Evolutionary conservation across 2,113 vertebrate species (phyloP).

Genomic region (Pangasianodon gigas): DNA sequence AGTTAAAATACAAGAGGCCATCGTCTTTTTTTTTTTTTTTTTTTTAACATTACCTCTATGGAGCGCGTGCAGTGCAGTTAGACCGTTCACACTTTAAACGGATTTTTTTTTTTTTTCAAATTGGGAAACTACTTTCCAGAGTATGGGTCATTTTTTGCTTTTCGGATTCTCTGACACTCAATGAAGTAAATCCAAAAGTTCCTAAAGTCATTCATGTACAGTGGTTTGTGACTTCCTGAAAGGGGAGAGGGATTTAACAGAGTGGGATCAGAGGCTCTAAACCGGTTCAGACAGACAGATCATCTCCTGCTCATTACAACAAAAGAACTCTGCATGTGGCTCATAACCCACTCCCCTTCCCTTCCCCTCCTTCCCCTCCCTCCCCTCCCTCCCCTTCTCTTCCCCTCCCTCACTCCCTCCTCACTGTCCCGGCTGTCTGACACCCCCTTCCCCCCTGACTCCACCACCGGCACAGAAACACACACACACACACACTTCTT

Average conservation of each 20-base stretch:
- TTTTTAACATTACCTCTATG: not conserved
- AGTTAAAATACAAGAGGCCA: too few species aligned
- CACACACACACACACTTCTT: not conserved
- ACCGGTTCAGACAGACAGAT: not conserved
- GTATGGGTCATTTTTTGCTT: not conserved
- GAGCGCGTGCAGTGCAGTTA: not conserved
- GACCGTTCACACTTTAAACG: not conserved
- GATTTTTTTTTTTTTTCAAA: not conserved
- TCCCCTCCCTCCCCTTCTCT: not conserved
- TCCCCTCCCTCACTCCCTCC: not conserved
- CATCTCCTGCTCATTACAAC: constrained; percentile 23
- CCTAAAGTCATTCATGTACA: not conserved
- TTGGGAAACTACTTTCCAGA: not conserved
- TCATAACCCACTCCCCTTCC: constrained; percentile 25
- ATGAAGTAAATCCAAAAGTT: not conserved
- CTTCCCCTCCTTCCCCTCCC: not conserved
- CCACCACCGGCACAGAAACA: not conserved
- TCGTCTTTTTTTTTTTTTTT: too few species aligned
- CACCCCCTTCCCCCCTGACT: constrained; percentile 9
- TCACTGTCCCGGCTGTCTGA: not conserved
- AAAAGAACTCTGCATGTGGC: constrained; percentile 51
- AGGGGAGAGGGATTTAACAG: not conserved
- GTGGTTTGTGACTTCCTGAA: not conserved
- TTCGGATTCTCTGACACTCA: not conserved
- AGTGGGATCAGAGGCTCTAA: not conserved